phyloP scores from a whole-genome alignment of 2,113 vertebrate genomes.

The Nestor notabilis region DNA sequence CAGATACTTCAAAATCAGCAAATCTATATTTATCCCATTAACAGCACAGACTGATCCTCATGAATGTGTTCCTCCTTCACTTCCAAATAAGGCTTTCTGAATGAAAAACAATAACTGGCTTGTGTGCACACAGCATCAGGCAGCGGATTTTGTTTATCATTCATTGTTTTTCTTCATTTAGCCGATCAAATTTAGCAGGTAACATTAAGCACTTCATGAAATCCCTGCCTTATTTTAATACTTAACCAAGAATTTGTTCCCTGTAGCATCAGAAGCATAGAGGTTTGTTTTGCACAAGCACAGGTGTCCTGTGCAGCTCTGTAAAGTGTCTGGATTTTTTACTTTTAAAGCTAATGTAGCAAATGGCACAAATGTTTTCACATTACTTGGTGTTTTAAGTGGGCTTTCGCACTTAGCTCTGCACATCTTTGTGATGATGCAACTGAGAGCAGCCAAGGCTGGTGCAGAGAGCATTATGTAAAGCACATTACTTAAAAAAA shows the following conservation, averaged over 20 bases:
- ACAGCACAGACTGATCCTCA: constrained; percentile 5
- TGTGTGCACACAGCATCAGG: rapidly evolving
- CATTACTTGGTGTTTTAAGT: constrained; percentile 11
- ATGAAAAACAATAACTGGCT: constrained; percentile 28
- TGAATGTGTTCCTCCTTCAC: constrained; percentile 10
- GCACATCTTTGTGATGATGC: background rate
- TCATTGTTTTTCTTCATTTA: background rate
- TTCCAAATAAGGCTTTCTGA: constrained; percentile 52
- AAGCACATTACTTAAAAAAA: background rate
- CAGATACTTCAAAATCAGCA: constrained; percentile 38
- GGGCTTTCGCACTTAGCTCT: constrained; percentile 37
- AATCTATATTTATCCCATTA: constrained; percentile 50
- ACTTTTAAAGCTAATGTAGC: background rate
- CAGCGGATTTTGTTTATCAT: background rate
- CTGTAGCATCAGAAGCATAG: background rate
- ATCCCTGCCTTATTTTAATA: background rate
- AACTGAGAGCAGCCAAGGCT: constrained; percentile 12
- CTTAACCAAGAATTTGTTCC: background rate
- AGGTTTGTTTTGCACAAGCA: background rate
- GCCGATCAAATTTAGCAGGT: background rate
- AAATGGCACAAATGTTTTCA: background rate
- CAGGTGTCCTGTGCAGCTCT: background rate
- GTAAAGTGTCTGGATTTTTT: background rate
- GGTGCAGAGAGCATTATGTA: background rate
- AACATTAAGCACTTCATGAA: background rate